Conservation (phyloP, 2,113 vertebrate genomes). For the Entomyzon cyanotis region DNA sequence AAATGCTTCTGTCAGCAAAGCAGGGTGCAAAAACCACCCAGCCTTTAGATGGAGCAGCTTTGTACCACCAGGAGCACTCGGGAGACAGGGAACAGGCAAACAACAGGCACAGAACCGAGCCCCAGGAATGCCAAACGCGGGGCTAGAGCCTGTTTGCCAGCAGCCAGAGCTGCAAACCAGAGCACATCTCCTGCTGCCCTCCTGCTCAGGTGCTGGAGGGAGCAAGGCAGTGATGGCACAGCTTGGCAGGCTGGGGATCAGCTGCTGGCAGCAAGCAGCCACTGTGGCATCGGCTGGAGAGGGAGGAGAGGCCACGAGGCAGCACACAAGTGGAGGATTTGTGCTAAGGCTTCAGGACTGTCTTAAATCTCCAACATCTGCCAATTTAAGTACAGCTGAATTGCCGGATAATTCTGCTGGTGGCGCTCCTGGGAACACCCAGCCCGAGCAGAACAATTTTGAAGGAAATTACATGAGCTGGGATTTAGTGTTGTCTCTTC, state of each 20-base stretch:
- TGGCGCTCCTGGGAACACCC: conserved; percentile 61
- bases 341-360: conserved; percentile 45
- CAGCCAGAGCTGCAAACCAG: not conserved
- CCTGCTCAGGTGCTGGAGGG: rapidly evolving
- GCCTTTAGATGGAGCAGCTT: not conserved
- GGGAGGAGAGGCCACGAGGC: not conserved
- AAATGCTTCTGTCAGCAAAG: not conserved
- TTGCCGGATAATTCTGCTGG: conserved; percentile 48
- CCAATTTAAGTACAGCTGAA: conserved; percentile 57
- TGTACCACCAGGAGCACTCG: rapidly evolving
- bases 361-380: conserved; percentile 60
- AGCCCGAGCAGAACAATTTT: conserved; percentile 31
- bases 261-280: not conserved
- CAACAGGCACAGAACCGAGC: rapidly evolving
- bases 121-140: rapidly evolving
- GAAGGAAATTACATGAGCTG: conserved; percentile 61
- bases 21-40: not conserved
- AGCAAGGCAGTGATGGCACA: not conserved
- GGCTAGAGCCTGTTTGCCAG: not conserved
- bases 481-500: conserved; percentile 57
- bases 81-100: not conserved
- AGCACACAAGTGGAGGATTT: conserved; percentile 39
- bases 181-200: not conserved
- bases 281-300: not conserved
- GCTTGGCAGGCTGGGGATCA: not conserved